Evolutionary conservation across 2,797 vertebrate species (phyloP).

Genomic region (Gambelia wislizenii): DNA sequence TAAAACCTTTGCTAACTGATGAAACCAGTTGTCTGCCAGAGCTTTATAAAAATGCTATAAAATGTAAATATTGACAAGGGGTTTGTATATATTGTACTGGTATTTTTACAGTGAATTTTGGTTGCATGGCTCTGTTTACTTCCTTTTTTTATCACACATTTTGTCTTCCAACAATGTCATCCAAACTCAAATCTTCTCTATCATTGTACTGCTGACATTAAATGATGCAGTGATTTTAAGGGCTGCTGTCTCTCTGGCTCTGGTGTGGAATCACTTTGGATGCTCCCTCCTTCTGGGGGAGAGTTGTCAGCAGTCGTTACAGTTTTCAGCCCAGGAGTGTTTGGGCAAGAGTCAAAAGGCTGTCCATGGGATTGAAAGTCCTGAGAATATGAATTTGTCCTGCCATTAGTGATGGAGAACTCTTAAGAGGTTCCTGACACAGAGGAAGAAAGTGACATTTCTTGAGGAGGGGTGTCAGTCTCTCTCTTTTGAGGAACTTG

Average conservation of each 20-base stretch:
- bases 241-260: background rate
- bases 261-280: background rate
- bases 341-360: background rate
- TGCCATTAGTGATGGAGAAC: background rate
- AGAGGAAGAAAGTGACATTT: background rate
- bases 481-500: background rate
- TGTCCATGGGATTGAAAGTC: too few species aligned
- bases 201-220: conserved; percentile 79
- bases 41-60: conserved; percentile 76
- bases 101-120: conserved; percentile 74
- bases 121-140: conserved; percentile 67
- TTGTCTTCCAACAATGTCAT: conserved; percentile 72
- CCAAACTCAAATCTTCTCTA: conserved; percentile 30
- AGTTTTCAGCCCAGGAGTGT: background rate
- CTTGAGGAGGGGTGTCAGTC: too few species aligned
- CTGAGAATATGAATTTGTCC: background rate
- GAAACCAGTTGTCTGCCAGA: conserved; percentile 62
- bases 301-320: background rate
- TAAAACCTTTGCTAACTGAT: conserved; percentile 29
- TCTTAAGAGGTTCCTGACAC: too few species aligned
- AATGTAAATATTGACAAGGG: conserved; percentile 76
- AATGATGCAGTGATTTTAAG: conserved; percentile 78
- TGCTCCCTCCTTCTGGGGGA: background rate
- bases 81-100: conserved; percentile 76
- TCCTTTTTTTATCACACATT: conserved; percentile 68